Conservation (phyloP, 1,140 invertebrate genomes). For the Lepidostoma basale region DNA sequence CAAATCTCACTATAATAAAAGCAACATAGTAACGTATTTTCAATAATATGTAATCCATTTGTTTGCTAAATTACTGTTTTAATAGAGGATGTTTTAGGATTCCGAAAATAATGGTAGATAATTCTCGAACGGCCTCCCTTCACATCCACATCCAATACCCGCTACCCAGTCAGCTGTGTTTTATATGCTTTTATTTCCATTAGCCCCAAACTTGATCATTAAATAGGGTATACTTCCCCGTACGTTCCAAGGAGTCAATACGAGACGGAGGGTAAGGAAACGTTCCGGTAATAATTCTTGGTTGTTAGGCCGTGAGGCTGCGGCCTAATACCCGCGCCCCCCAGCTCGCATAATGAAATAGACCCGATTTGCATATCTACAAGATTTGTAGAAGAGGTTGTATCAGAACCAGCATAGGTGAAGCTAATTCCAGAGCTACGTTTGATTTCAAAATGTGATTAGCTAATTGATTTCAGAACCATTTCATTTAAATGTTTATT, state of each 20-base stretch:
- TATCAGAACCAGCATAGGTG: constrained; percentile 11
- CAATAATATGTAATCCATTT: no score
- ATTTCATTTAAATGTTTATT: no score
- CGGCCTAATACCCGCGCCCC: constrained; percentile 26
- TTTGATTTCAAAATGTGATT: constrained; percentile 5
- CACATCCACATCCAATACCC: no score
- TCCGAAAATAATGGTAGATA: no score
- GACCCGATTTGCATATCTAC: constrained; percentile 42
- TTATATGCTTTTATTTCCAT: constrained; percentile 34
- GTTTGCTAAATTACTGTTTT: no score
- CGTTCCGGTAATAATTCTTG: constrained; percentile 39
- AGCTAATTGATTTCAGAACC: background rate
- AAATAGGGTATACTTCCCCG: constrained; percentile 8
- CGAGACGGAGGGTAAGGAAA: constrained; percentile 8
- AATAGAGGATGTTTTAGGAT: no score
- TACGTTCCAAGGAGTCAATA: constrained; percentile 21
- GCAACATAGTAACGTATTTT: no score
- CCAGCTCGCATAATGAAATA: constrained; percentile 43
- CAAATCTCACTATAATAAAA: no score
- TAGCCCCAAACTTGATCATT: constrained; percentile 25
- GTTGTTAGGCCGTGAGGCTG: constrained; percentile 32
- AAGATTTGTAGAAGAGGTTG: constrained; percentile 40
- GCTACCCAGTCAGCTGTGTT: constrained; percentile 32
- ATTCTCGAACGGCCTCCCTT: background rate
- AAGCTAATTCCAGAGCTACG: background rate